phyloP scores from a whole-genome alignment of 2,797 vertebrate species.

The Peromyscus attwateri region DNA sequence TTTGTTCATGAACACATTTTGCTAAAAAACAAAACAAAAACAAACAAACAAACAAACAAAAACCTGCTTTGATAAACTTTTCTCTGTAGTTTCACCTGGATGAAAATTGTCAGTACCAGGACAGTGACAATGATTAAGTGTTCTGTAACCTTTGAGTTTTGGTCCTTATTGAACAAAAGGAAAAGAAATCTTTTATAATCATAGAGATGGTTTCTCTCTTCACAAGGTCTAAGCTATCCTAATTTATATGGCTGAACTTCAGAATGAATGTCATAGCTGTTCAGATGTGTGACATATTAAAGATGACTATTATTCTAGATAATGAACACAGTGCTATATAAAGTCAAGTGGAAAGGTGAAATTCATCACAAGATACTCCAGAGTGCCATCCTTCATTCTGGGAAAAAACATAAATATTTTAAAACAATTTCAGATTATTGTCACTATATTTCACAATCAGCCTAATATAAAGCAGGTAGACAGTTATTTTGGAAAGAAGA shows the following conservation, averaged over 20 bases:
- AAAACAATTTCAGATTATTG: constrained; percentile 31
- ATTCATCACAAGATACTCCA: constrained; percentile 21
- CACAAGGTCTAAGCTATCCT: constrained; percentile 3
- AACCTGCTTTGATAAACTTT: constrained; percentile 29
- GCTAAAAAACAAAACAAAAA: not conserved
- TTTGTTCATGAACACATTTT: not conserved
- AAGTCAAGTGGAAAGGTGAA: constrained; percentile 52
- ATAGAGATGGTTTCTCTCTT: constrained; percentile 22
- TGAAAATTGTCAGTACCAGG: not conserved
- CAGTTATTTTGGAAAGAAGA: constrained; percentile 6
- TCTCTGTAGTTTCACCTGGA: constrained; percentile 13
- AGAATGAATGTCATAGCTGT: constrained; percentile 34
- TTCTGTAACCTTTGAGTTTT: constrained; percentile 41
- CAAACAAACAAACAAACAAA: not conserved
- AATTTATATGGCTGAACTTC: constrained; percentile 60
- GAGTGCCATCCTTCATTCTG: not conserved
- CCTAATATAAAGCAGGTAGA: not conserved
- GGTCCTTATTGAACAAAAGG: constrained; percentile 32
- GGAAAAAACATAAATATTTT: constrained; percentile 38
- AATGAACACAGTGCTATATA: constrained; percentile 31
- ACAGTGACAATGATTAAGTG: constrained; percentile 26
- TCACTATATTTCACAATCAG: constrained; percentile 28
- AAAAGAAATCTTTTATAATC: constrained; percentile 36
- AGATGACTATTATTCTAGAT: constrained; percentile 55
- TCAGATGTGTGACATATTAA: constrained; percentile 69